These are phyloP conservation scores for Tachina fera DNA, from an alignment of 2,888 invertebrate genomes.

Conservation along the genomic window DNA sequence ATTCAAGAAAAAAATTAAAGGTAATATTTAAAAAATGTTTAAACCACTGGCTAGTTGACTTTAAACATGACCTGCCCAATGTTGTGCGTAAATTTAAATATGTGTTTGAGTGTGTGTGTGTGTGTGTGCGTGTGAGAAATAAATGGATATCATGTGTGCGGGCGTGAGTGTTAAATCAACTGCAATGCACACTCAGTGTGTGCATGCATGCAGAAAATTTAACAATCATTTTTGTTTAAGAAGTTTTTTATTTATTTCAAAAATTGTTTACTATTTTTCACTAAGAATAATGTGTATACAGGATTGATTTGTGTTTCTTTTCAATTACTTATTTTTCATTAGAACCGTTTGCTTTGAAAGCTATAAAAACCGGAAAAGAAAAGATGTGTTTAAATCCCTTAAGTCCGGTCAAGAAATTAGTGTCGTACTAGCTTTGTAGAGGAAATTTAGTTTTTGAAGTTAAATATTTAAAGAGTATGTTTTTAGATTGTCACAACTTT, in stretches of 20 bases:
- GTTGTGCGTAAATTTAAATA: neutral
- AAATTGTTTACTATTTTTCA: neutral
- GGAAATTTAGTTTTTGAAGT: no score
- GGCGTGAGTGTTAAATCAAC: slow-evolving; percentile 62
- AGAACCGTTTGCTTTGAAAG: no score
- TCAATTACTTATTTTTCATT: no score
- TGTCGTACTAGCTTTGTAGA: no score
- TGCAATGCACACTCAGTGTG: slow-evolving; percentile 63
- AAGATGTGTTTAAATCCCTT: no score
- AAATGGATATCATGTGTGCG: neutral
- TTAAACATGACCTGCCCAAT: slow-evolving; percentile 4
- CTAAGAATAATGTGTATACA: no score
- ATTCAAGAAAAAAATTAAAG: neutral
- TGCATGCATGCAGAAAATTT: slow-evolving; percentile 66
- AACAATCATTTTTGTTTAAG: slow-evolving; percentile 56
- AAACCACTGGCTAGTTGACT: slow-evolving; percentile 35
- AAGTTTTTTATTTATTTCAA: neutral
- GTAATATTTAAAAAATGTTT: slow-evolving; percentile 21
- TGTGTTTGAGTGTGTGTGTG: neutral
- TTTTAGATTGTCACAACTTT: no score
- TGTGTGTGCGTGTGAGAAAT: neutral
- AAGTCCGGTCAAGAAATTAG: no score
- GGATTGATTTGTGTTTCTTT: no score
- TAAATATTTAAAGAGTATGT: no score
- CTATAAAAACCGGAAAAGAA: no score